A percentile compares a stretch with the other conserved stretches of the same genome.
These are phyloP conservation scores for Megaceryle torquata DNA, from an alignment of 2,113 vertebrate species.

Conservation along the genomic window DNA sequence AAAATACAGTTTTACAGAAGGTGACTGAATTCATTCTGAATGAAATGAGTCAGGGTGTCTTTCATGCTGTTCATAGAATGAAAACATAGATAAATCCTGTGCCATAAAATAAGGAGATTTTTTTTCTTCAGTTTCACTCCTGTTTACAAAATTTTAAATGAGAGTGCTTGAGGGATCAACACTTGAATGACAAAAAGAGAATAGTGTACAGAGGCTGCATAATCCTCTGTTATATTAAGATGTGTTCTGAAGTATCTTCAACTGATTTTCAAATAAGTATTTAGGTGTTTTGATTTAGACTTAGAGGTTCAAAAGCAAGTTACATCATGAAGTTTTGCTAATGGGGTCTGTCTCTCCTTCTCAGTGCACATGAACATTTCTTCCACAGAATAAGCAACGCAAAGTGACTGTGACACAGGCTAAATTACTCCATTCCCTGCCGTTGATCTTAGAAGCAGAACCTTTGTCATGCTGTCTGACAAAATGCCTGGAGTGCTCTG, in stretches of 20 bases:
- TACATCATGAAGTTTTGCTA: neutral
- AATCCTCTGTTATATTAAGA: neutral
- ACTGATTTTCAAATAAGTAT: neutral
- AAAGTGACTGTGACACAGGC: neutral
- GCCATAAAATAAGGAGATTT: slow-evolving; percentile 15
- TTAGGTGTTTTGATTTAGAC: neutral
- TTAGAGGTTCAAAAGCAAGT: neutral
- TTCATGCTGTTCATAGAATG: slow-evolving; percentile 25
- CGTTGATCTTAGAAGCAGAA: neutral
- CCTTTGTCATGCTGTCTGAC: neutral
- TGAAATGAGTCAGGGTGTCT: slow-evolving; percentile 19
- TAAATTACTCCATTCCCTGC: neutral
- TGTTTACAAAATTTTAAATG: slow-evolving; percentile 32
- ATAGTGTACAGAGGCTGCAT: neutral
- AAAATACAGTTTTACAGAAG: neutral
- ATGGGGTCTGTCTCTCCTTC: neutral
- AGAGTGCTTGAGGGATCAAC: slow-evolving; percentile 39
- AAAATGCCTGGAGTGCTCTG: neutral
- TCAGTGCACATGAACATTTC: neutral
- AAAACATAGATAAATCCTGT: neutral
- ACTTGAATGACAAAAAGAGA: slow-evolving; percentile 38
- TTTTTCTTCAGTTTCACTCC: slow-evolving; percentile 25
- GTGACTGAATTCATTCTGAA: neutral
- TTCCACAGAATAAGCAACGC: neutral
- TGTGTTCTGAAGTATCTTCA: neutral